Percentiles rank a stretch among this genome's conserved stretches.
These are phyloP conservation scores for Dicyrtoma fusca DNA, from an alignment of 2,888 invertebrate species.

Conservation along the genomic window DNA sequence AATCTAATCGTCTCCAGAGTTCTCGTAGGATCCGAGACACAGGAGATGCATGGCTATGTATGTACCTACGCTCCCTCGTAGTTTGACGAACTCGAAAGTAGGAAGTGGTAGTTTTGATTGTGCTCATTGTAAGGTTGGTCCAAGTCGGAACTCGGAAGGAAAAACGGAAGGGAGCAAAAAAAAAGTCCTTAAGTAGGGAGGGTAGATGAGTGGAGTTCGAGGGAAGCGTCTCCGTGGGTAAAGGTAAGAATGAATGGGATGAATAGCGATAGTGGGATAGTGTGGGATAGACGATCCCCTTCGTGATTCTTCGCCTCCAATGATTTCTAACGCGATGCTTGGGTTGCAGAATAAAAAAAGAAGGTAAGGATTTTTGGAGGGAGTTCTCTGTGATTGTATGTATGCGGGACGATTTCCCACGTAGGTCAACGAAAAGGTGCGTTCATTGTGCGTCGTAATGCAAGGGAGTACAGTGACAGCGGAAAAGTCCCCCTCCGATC, in stretches of 20 bases:
- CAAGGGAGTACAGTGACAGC: neutral
- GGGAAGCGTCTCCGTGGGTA: neutral
- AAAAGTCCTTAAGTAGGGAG: conserved; percentile 1
- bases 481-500: neutral
- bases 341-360: conserved; percentile 8
- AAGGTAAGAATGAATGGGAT: neutral
- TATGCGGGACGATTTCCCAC: conserved; percentile 39
- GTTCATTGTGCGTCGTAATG: no score
- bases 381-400: conserved; percentile 16
- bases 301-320: conserved; percentile 2
- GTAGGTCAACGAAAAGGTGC: conserved; percentile 36
- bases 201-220: neutral
- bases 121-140: neutral
- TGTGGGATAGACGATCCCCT: conserved; percentile 11
- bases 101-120: neutral
- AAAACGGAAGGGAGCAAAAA: neutral
- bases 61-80: no score
- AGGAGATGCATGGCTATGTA: no score
- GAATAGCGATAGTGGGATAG: conserved; percentile 20
- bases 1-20: no score
- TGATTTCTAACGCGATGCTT: no score
- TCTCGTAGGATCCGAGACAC: neutral
- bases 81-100: neutral
- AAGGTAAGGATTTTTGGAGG: conserved; percentile 22
- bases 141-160: conserved; percentile 24